These are phyloP conservation scores for Anoplolepis gracilipes DNA, from an alignment of 1,140 invertebrate genomes.

Conservation along the genomic window DNA sequence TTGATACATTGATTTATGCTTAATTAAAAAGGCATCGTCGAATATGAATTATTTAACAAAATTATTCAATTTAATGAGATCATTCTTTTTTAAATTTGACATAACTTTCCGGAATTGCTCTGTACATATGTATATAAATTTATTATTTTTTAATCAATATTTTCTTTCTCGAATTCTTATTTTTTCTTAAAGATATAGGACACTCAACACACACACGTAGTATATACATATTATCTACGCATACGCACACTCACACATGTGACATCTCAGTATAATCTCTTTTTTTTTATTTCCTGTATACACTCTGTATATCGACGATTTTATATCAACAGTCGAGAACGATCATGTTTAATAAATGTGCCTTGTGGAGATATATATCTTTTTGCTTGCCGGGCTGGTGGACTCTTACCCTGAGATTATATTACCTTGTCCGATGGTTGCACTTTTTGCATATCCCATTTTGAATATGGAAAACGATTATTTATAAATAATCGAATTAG, in stretches of 20 bases:
- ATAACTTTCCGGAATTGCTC: too few species aligned
- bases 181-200: conserved; percentile 64
- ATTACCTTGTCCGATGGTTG: conserved; percentile 83
- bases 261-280: conserved; percentile 66
- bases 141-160: not conserved
- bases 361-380: conserved; percentile 84
- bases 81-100: too few species aligned
- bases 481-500: too few species aligned
- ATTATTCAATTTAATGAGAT: too few species aligned
- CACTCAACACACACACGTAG: conserved; percentile 38
- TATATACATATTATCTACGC: conserved; percentile 36
- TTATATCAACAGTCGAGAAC: conserved; percentile 82
- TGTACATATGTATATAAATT: not conserved
- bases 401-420: conserved; percentile 82
- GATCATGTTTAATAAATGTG: conserved; percentile 86
- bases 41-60: too few species aligned
- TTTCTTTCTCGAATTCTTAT: conserved; percentile 12
- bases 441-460: conserved; percentile 77
- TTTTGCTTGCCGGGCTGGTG: conserved; percentile 85
- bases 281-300: conserved; percentile 78
- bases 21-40: too few species aligned
- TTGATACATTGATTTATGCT: too few species aligned
- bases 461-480: too few species aligned
- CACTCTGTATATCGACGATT: conserved; percentile 77
- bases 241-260: conserved; percentile 8